Conservation (phyloP, 2,888 invertebrate species). For the Cryptophagus acutangulus region DNA sequence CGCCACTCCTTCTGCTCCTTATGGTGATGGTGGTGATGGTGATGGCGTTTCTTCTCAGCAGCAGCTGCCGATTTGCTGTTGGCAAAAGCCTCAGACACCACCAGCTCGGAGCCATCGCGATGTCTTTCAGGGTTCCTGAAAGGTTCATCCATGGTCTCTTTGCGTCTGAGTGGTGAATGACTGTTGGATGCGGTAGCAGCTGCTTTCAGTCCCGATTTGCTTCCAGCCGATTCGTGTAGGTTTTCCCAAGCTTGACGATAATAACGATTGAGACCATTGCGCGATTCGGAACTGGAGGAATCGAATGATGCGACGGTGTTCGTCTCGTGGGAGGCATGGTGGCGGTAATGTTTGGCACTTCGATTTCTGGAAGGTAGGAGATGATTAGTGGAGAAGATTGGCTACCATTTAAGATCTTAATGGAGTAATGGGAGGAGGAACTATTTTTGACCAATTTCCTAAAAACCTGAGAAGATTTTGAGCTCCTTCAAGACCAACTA, state of each 20-base stretch:
- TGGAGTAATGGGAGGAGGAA: no score
- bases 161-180: slow-evolving; percentile 61
- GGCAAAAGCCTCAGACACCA: slow-evolving; percentile 59
- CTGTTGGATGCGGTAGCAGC: slow-evolving; percentile 50
- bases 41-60: slow-evolving; percentile 61
- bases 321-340: slow-evolving; percentile 84
- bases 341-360: slow-evolving; percentile 81
- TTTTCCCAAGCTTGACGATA: slow-evolving; percentile 93
- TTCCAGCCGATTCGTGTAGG: slow-evolving; percentile 74
- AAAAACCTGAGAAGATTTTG: no score
- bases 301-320: slow-evolving; percentile 88
- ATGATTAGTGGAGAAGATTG: no score
- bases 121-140: slow-evolving; percentile 46
- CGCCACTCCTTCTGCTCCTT: slow-evolving; percentile 56
- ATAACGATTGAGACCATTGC: slow-evolving; percentile 75
- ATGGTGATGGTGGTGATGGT: slow-evolving; percentile 62
- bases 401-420: no score
- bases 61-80: slow-evolving; percentile 47
- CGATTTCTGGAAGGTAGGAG: slow-evolving; percentile 57
- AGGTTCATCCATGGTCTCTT: slow-evolving; percentile 68
- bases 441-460: no score
- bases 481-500: no score
- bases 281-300: slow-evolving; percentile 80
- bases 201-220: slow-evolving; percentile 47
- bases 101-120: slow-evolving; percentile 70